A percentile compares a stretch with the other conserved stretches of the same genome.
These are phyloP conservation scores for Drosophila kurseongensis DNA, from an alignment of 1,140 invertebrate genomes.

Conservation along the genomic window DNA sequence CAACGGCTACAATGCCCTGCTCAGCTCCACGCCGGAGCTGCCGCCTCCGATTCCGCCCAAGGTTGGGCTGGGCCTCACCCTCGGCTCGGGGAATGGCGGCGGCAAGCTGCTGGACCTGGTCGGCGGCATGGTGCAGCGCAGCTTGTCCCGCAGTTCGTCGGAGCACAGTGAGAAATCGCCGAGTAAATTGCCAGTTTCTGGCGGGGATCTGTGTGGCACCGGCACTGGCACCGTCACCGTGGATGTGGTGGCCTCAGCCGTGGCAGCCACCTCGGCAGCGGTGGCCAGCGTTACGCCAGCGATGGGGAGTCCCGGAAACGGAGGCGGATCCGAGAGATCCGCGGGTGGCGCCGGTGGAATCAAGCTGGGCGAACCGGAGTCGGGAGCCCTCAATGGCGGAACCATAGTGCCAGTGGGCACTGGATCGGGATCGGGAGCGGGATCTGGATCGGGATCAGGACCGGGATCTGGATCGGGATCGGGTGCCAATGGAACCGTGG, in stretches of 20 bases:
- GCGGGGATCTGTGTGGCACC: constrained; percentile 14
- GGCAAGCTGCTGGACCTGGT: constrained; percentile 64
- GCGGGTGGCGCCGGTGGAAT: not conserved
- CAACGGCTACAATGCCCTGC: constrained; percentile 80
- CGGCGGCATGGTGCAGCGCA: constrained; percentile 55
- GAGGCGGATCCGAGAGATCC: constrained; percentile 59
- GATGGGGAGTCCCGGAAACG: constrained; percentile 54
- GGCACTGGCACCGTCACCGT: constrained; percentile 39
- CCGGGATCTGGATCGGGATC: not conserved
- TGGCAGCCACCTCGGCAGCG: constrained; percentile 29
- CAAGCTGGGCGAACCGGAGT: constrained; percentile 6
- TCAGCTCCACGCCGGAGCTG: constrained; percentile 78
- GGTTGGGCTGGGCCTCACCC: constrained; percentile 15
- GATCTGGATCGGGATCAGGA: not conserved
- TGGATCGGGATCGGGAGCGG: not conserved
- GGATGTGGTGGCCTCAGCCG: constrained; percentile 62
- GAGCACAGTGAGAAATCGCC: constrained; percentile 82
- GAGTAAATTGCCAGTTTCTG: constrained; percentile 39
- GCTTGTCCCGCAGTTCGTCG: constrained; percentile 69
- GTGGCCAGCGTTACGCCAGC: constrained; percentile 2
- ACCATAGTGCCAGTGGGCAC: not conserved
- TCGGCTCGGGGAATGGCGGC: constrained; percentile 19
- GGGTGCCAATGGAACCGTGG: constrained; percentile 3
- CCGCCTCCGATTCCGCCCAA: constrained; percentile 75
- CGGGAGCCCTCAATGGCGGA: constrained; percentile 5